A percentile compares a stretch with the other conserved stretches of the same genome.
phyloP scores from a whole-genome alignment of 2,797 vertebrate genomes.

The Macroramphosus scolopax region DNA sequence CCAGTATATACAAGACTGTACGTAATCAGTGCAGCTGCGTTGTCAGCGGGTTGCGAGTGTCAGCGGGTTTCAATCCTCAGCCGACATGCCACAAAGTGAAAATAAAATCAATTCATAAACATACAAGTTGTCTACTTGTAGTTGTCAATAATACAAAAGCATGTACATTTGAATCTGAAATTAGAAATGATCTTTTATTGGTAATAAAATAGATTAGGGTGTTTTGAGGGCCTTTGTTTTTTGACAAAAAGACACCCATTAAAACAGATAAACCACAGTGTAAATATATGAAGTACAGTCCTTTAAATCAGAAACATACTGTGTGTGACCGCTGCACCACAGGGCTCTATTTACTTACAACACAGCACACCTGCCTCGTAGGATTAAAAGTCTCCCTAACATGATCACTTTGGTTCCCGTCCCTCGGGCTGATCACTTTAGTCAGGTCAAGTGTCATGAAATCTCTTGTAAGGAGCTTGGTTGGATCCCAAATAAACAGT shows the following conservation, averaged over 20 bases:
- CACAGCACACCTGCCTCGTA: constrained; percentile 44
- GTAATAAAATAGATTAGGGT: constrained; percentile 25
- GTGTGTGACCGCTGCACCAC: constrained; percentile 10
- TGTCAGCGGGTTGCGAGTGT: neutral
- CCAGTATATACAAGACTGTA: no score
- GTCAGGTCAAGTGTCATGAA: constrained; percentile 57
- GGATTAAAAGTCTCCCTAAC: constrained; percentile 46
- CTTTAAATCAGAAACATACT: constrained; percentile 7
- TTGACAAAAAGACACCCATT: no score
- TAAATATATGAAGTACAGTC: constrained; percentile 21
- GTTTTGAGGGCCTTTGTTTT: constrained; percentile 9
- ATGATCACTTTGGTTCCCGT: constrained; percentile 39
- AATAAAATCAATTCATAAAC: no score
- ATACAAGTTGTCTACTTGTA: neutral
- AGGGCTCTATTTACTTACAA: constrained; percentile 9
- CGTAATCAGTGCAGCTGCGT: no score
- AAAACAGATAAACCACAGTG: constrained; percentile 12
- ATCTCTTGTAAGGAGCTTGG: constrained; percentile 62
- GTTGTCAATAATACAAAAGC: neutral
- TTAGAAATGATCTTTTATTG: constrained; percentile 40
- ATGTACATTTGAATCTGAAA: constrained; percentile 11
- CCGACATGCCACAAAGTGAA: neutral
- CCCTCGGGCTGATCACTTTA: constrained; percentile 47
- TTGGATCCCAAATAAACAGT: constrained; percentile 47
- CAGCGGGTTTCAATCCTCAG: constrained; percentile 1